phyloP scores from a whole-genome alignment of 2,888 invertebrate species.

The Quadriops clusia region DNA sequence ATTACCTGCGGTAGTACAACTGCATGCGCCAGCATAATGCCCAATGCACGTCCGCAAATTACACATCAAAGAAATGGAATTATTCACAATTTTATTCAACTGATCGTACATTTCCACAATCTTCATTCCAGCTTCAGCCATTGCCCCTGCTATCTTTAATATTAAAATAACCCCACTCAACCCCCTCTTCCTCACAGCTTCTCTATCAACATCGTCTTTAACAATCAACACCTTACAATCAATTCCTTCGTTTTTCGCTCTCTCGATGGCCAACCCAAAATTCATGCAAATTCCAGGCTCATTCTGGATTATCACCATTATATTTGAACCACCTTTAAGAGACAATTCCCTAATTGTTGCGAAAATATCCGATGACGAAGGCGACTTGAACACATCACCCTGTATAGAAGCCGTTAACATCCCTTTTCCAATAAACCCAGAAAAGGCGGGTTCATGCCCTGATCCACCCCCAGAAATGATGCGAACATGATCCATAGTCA shows the following conservation, averaged over 20 bases:
- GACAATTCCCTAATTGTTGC: slow-evolving; percentile 30
- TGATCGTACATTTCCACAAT: slow-evolving; percentile 45
- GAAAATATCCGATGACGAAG: slow-evolving; percentile 26
- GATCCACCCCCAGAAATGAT: slow-evolving; percentile 69
- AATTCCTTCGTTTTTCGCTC: slow-evolving; percentile 50
- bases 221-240: slow-evolving; percentile 46
- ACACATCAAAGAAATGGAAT: too few species aligned
- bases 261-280: slow-evolving; percentile 71
- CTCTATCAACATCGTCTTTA: slow-evolving; percentile 46
- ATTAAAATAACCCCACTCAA: slow-evolving; percentile 45
- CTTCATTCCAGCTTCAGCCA: slow-evolving; percentile 50
- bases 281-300: slow-evolving; percentile 70
- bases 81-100: too few species aligned
- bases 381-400: slow-evolving; percentile 32
- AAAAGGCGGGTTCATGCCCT: slow-evolving; percentile 64
- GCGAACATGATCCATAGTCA: slow-evolving; percentile 36
- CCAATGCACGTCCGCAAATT: too few species aligned
- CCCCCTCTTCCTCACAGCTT: slow-evolving; percentile 29
- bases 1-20: too few species aligned
- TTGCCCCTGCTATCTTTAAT: slow-evolving; percentile 60
- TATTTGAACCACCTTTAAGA: slow-evolving; percentile 41
- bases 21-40: too few species aligned
- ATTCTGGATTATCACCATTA: slow-evolving; percentile 62
- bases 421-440: slow-evolving; percentile 61
- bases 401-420: slow-evolving; percentile 68